Conservation (phyloP, 2,113 vertebrate genomes). For the Anthoscopus minutus region DNA sequence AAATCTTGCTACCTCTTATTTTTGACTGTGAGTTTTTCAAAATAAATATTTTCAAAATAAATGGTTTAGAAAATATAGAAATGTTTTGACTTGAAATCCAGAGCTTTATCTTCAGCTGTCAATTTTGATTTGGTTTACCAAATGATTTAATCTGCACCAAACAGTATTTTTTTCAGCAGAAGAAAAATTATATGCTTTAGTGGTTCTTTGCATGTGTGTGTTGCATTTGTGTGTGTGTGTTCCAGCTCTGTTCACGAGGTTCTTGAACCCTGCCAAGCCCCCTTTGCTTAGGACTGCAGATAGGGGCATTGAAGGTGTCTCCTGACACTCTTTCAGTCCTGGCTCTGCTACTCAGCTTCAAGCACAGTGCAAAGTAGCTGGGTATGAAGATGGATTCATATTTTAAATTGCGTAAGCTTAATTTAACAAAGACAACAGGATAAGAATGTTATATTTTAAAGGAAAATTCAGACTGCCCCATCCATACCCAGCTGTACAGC, state of each 20-base stretch:
- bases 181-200: neutral
- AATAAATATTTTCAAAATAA: conserved; percentile 6
- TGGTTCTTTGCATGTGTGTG: neutral
- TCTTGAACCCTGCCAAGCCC: neutral
- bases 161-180: neutral
- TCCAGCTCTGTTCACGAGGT: neutral
- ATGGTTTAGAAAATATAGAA: neutral
- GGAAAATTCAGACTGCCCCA: neutral
- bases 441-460: neutral
- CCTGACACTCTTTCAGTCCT: neutral
- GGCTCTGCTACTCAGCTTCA: neutral
- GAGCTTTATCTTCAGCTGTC: neutral
- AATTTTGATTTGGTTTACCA: conserved; percentile 1
- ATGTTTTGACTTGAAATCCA: neutral
- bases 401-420: neutral
- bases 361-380: neutral
- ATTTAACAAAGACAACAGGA: neutral
- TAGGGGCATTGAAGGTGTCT: neutral
- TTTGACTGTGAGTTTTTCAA: neutral
- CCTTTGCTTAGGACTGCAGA: neutral
- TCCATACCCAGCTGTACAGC: neutral
- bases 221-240: neutral
- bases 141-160: neutral
- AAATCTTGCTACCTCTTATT: neutral
- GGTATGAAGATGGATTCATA: neutral